Evolutionary conservation across 2,113 vertebrate genomes (phyloP).

Genomic region (Lutjanus erythropterus): DNA sequence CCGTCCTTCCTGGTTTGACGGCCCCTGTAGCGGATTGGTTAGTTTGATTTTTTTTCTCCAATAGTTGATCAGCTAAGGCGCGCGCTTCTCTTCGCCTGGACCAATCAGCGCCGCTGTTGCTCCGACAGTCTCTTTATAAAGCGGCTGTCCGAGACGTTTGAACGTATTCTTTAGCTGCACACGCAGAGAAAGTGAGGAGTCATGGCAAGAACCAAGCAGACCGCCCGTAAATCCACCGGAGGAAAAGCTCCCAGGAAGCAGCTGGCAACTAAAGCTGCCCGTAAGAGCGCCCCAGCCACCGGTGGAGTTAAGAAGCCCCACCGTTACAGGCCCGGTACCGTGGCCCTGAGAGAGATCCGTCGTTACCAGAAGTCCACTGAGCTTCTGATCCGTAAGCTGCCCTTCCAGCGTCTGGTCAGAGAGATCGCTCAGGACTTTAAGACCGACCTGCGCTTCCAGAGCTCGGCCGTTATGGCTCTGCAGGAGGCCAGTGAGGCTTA

Average conservation of each 20-base stretch:
- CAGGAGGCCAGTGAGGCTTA: conserved; percentile 87
- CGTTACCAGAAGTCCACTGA: too few species aligned
- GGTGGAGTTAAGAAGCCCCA: conserved; percentile 6
- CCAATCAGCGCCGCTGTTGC: not conserved
- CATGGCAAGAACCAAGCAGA: conserved; percentile 16
- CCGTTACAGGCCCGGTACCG: conserved; percentile 4
- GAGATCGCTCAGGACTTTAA: too few species aligned
- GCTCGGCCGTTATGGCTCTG: too few species aligned
- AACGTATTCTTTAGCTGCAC: too few species aligned
- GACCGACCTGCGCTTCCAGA: too few species aligned
- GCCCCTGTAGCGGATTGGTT: too few species aligned
- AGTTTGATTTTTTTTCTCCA: not conserved
- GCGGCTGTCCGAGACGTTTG: accelerated
- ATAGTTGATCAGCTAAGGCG: not conserved
- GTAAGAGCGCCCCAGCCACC: conserved; percentile 16
- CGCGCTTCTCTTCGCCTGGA: not conserved
- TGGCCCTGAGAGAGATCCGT: too few species aligned
- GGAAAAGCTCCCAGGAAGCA: too few species aligned
- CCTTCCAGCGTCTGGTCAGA: too few species aligned
- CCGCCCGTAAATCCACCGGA: conserved; percentile 17
- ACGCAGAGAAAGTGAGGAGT: not conserved
- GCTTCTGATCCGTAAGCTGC: too few species aligned
- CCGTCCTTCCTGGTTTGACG: too few species aligned
- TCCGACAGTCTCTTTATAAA: not conserved
- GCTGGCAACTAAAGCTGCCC: conserved; percentile 19